Evolutionary conservation across 2,113 vertebrate species (phyloP).

Genomic region (Paracanthobrama guichenoti): DNA sequence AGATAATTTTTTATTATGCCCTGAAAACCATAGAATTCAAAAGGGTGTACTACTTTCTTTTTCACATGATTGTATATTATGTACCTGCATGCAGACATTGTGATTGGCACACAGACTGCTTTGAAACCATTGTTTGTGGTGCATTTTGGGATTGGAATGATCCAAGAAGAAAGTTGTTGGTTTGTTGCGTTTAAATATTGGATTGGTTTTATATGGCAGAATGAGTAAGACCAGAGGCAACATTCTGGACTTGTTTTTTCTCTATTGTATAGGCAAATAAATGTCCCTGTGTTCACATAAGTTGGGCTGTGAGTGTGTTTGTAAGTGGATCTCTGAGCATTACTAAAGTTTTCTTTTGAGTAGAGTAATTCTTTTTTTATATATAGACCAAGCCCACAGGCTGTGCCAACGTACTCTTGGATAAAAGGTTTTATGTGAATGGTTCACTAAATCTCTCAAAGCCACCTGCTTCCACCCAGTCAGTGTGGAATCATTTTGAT

Average conservation of each 20-base stretch:
- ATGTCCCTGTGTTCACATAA: background rate
- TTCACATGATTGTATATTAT: too few relatives aligned
- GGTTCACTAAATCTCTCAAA: background rate
- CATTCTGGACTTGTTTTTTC: background rate
- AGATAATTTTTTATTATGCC: too few relatives aligned
- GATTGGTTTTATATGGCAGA: background rate
- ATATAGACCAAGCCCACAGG: background rate
- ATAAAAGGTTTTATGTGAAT: background rate
- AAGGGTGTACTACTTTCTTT: too few relatives aligned
- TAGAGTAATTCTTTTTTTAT: background rate
- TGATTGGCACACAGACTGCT: too few relatives aligned
- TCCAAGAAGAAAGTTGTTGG: too few relatives aligned
- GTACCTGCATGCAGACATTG: too few relatives aligned
- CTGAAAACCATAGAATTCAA: too few relatives aligned
- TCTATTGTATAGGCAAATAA: conserved; percentile 1
- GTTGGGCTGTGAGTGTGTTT: background rate
- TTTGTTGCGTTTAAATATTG: background rate
- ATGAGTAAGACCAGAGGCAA: background rate
- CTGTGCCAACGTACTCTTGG: background rate
- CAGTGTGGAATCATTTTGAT: background rate
- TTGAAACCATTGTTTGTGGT: too few relatives aligned
- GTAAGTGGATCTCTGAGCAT: background rate
- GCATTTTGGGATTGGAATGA: too few relatives aligned
- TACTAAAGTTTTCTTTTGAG: background rate
- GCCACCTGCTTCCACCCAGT: background rate